Percentiles rank a stretch among this genome's conserved stretches.
Conservation (phyloP, 2,113 vertebrate species). For the Engystomops pustulosus region DNA sequence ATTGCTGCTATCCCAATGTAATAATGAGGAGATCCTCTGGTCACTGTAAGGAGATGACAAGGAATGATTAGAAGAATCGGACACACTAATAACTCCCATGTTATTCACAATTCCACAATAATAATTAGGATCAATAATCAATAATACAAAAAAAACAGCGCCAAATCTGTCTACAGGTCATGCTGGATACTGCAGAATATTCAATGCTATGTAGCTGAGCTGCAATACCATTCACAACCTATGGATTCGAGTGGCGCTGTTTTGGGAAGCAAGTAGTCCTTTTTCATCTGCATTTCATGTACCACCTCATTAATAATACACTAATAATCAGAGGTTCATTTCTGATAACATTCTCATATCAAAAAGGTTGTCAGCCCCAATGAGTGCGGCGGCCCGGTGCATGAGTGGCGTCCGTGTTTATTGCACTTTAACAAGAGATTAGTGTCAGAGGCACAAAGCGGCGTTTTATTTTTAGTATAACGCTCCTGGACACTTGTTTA, state of each 20-base stretch:
- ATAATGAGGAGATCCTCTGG: background rate
- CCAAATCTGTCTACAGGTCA: background rate
- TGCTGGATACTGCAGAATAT: background rate
- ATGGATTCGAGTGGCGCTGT: background rate
- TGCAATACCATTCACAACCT: background rate
- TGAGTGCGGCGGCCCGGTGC: background rate
- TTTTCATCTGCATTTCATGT: background rate
- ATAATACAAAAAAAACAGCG: background rate
- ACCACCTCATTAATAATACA: background rate
- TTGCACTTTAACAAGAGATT: constrained; percentile 21
- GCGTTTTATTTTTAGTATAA: constrained; percentile 21
- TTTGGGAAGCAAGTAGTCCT: background rate
- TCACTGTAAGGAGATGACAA: background rate
- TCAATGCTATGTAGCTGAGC: background rate
- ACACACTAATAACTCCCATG: background rate
- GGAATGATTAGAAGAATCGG: background rate
- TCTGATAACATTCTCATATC: background rate
- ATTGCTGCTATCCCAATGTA: background rate
- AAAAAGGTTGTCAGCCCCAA: background rate
- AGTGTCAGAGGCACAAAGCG: background rate
- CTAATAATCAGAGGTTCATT: background rate
- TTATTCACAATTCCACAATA: no score
- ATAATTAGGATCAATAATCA: no score
- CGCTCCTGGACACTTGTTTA: background rate
- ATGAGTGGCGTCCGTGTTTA: background rate